Evolutionary conservation across 2,797 vertebrate species (phyloP).

Genomic region (Coendou prehensilis): DNA sequence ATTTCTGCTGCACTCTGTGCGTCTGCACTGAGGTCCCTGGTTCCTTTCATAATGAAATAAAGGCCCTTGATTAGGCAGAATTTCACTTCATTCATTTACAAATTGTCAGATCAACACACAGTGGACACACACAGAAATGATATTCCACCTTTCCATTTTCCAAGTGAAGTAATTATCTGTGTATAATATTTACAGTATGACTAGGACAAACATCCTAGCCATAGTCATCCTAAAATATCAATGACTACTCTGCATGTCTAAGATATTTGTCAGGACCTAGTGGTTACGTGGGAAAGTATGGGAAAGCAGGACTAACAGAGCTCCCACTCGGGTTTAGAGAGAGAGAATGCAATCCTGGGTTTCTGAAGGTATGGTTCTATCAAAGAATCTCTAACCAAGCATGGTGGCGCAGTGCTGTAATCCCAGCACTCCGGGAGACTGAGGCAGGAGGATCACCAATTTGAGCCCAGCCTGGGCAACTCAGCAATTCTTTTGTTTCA

Average conservation of each 20-base stretch:
- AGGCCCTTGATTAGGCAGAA: slow-evolving; percentile 42
- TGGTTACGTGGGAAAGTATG: background rate
- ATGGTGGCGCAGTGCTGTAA: background rate
- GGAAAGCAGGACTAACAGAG: background rate
- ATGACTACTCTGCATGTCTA: background rate
- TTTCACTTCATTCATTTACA: slow-evolving; percentile 70
- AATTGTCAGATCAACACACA: slow-evolving; percentile 62
- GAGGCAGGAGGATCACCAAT: background rate
- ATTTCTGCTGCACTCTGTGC: background rate
- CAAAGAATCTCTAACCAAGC: background rate
- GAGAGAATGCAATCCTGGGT: background rate
- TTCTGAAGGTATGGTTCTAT: background rate
- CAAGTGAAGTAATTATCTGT: slow-evolving; percentile 22
- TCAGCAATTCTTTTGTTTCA: background rate
- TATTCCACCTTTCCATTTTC: slow-evolving; percentile 48
- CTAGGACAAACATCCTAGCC: background rate
- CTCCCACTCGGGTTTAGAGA: slow-evolving; percentile 19
- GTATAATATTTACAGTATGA: background rate
- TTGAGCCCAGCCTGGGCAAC: background rate
- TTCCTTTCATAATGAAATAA: slow-evolving; percentile 69
- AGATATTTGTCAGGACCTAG: background rate
- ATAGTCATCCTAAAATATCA: background rate
- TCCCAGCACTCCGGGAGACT: background rate
- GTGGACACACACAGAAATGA: slow-evolving; percentile 32
- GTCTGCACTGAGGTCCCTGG: slow-evolving; percentile 61